A percentile compares a stretch with the other conserved stretches of the same genome.
These are phyloP conservation scores for Aphelocoma coerulescens DNA, from an alignment of 2,113 vertebrate species.

Conservation along the genomic window DNA sequence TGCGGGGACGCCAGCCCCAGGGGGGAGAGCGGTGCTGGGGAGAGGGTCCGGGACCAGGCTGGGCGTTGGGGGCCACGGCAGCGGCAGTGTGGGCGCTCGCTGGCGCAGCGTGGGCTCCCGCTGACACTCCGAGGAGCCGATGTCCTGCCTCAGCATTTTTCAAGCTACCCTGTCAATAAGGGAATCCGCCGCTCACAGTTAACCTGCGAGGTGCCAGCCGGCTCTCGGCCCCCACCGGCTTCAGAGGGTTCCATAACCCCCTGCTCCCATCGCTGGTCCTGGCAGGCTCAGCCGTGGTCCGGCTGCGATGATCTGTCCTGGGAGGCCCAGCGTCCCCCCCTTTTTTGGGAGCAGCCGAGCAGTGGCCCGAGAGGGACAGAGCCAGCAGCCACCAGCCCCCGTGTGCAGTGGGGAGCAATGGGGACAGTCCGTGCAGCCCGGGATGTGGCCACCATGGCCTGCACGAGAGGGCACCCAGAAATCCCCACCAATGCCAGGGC, in stretches of 20 bases:
- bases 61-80: background rate
- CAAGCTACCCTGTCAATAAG: constrained; percentile 29
- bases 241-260: accelerated
- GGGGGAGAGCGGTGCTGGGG: background rate
- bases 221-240: background rate
- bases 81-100: background rate
- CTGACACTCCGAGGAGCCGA: background rate
- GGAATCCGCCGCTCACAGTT: background rate
- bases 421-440: background rate
- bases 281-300: accelerated
- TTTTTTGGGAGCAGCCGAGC: background rate
- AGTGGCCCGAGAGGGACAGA: background rate
- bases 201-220: constrained; percentile 24
- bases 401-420: accelerated
- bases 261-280: accelerated
- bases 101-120: background rate
- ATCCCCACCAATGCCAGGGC: accelerated
- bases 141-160: constrained; percentile 40
- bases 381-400: background rate
- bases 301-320: accelerated
- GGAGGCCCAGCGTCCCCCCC: accelerated
- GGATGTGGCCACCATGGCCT: accelerated
- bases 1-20: background rate
- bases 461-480: background rate
- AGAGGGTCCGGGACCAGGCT: background rate